Conservation (phyloP, 2,888 invertebrate genomes). For the Drosophila neonasuta region DNA sequence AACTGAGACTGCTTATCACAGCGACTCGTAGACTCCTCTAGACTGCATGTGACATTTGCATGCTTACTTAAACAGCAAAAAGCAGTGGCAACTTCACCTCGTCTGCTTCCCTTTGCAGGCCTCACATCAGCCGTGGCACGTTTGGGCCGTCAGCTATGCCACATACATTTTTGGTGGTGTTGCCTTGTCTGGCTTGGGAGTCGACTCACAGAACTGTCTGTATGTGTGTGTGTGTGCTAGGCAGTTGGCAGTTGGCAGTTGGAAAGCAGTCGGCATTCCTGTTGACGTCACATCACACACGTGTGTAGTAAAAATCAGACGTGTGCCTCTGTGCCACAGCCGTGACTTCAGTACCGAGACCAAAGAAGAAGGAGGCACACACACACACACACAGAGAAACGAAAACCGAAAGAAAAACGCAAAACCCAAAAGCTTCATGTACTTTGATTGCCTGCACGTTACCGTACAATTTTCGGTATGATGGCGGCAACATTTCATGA, state of each 20-base stretch:
- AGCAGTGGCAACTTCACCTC: constrained; percentile 28
- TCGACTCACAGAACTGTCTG: constrained; percentile 17
- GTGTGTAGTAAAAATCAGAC: constrained; percentile 73
- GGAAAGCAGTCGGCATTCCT: constrained; percentile 57
- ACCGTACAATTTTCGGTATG: constrained; percentile 75
- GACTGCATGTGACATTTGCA: constrained; percentile 73
- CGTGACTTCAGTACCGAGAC: constrained; percentile 36
- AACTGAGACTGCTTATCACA: constrained; percentile 73
- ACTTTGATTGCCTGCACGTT: constrained; percentile 79
- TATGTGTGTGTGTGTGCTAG: constrained; percentile 13
- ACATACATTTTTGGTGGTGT: constrained; percentile 55
- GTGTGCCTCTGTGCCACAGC: constrained; percentile 48
- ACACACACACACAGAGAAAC: no score
- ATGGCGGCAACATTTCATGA: constrained; percentile 79
- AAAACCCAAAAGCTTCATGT: constrained; percentile 40
- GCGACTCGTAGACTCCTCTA: constrained; percentile 12
- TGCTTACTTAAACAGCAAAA: constrained; percentile 75
- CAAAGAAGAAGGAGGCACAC: neutral
- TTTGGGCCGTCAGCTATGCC: constrained; percentile 60
- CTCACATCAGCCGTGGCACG: constrained; percentile 37
- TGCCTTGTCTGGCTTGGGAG: constrained; percentile 23
- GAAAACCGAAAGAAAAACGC: neutral
- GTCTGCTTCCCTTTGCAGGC: neutral
- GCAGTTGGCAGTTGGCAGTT: constrained; percentile 26
- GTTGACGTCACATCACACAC: constrained; percentile 73